Conservation (phyloP, 2,113 vertebrate genomes). For the Tragelaphus imberbis region DNA sequence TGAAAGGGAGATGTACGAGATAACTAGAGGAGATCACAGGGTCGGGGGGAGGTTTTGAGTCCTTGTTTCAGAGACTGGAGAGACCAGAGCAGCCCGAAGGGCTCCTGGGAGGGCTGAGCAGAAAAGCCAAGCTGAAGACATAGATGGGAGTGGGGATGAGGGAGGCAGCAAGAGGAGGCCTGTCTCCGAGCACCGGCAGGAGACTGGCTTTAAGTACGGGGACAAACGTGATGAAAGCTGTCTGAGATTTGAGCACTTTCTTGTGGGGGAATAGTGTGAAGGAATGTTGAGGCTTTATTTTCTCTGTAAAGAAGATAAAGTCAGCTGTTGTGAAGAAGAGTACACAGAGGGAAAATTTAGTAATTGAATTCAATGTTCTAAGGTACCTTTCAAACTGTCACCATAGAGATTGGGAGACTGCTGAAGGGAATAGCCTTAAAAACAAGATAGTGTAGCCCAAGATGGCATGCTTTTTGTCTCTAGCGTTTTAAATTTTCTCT, state of each 20-base stretch:
- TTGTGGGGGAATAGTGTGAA: neutral
- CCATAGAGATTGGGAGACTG: neutral
- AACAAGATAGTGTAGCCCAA: neutral
- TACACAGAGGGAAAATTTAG: neutral
- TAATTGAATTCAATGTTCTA: neutral
- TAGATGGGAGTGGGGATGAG: neutral
- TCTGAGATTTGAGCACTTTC: neutral
- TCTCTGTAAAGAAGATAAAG: neutral
- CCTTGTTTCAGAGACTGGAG: neutral
- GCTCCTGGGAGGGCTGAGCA: neutral
- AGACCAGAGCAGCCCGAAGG: neutral
- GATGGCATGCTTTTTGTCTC: neutral
- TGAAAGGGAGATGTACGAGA: neutral
- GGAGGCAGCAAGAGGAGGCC: neutral
- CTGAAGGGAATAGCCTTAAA: neutral
- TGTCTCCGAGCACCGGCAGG: neutral
- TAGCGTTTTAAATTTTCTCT: neutral
- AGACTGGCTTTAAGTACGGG: neutral
- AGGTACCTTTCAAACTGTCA: neutral
- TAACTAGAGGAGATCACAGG: neutral
- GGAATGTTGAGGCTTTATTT: neutral
- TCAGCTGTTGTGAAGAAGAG: neutral
- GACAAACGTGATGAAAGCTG: neutral
- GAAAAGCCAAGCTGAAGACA: neutral
- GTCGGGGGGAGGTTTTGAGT: neutral